phyloP scores from a whole-genome alignment of 2,888 invertebrate species.

The Ichneumoninae sp. region DNA sequence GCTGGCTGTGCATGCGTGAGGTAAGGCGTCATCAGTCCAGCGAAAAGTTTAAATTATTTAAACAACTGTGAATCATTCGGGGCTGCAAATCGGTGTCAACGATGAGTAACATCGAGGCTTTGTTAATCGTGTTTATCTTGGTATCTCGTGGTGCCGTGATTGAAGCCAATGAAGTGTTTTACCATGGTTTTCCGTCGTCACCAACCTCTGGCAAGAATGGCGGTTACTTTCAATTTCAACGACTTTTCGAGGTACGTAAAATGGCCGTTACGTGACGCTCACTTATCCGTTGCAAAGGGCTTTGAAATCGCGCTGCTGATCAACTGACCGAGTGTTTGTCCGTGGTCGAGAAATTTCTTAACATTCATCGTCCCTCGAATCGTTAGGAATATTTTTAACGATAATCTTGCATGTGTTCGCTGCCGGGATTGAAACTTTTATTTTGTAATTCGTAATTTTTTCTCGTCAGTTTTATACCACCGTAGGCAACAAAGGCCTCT shows the following conservation, averaged over 20 bases:
- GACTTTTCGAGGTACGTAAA: not conserved
- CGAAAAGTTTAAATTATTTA: not conserved
- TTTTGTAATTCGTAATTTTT: too few relatives aligned
- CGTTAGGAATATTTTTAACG: not conserved
- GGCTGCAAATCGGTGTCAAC: not conserved
- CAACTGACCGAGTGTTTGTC: not conserved
- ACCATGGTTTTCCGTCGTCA: slow-evolving; percentile 2
- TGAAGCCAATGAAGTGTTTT: not conserved
- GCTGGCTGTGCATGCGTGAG: not conserved
- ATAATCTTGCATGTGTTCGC: not conserved
- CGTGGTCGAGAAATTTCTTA: not conserved
- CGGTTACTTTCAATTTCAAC: not conserved
- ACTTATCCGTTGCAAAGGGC: not conserved
- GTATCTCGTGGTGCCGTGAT: not conserved
- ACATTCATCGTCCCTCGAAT: not conserved
- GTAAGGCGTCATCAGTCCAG: not conserved
- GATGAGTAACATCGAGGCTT: not conserved
- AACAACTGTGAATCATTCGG: not conserved
- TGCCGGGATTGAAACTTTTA: not conserved
- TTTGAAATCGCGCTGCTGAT: not conserved
- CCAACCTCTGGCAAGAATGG: not conserved
- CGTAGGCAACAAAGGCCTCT: not conserved
- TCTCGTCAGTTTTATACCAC: not conserved
- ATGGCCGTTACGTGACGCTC: not conserved
- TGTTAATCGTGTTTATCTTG: not conserved